Percentiles rank a stretch among this genome's conserved stretches.
phyloP scores from a whole-genome alignment of 2,113 vertebrate genomes.

The Psammodynastes pulverulentus region DNA sequence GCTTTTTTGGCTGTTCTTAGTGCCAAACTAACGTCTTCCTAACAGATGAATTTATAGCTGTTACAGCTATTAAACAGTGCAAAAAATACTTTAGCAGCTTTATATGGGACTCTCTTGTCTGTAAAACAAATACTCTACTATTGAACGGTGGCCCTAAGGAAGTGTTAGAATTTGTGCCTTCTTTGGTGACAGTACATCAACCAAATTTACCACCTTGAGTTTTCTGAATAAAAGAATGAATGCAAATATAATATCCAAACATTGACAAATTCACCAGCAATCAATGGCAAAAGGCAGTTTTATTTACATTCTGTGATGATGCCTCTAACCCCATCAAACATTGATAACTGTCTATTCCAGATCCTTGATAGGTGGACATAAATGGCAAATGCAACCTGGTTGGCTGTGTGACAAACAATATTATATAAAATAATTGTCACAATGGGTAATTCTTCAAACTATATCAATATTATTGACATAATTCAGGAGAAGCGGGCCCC shows the following conservation, averaged over 20 bases:
- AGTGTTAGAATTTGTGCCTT: neutral
- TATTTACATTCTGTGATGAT: neutral
- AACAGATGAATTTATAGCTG: neutral
- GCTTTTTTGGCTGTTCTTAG: neutral
- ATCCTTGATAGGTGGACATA: neutral
- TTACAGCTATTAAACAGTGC: neutral
- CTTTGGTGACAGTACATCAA: neutral
- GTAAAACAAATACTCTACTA: neutral
- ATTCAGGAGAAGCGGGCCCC: too few species aligned
- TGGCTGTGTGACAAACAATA: neutral
- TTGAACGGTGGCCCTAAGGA: neutral
- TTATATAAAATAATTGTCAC: neutral
- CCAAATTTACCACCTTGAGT: neutral
- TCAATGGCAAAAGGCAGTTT: neutral
- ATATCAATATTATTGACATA: neutral
- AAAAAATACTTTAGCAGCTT: neutral
- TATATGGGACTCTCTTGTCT: neutral
- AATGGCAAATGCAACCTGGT: neutral
- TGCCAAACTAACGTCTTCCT: neutral
- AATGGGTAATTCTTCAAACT: neutral
- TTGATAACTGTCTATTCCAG: neutral
- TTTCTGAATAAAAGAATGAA: neutral
- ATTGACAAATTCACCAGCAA: neutral
- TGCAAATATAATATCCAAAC: neutral
- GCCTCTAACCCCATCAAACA: neutral